A percentile compares a stretch with the other conserved stretches of the same genome.
Conservation (phyloP, 2,797 vertebrate species). For the Melanogrammus aeglefinus region DNA sequence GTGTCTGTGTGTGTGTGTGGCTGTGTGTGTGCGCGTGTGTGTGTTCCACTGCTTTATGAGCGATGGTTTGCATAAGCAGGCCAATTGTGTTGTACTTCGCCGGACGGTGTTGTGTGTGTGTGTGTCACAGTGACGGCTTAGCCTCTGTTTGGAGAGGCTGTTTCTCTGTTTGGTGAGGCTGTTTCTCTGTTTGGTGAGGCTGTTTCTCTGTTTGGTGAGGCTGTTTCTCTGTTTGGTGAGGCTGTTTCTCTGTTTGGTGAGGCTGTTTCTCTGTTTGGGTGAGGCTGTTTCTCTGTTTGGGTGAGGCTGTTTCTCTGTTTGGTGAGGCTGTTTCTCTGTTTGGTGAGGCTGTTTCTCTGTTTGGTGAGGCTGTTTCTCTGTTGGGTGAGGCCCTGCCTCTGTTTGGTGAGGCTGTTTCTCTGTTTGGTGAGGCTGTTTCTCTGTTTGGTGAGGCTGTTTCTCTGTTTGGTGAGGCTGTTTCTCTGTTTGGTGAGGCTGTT, state of each 20-base stretch:
- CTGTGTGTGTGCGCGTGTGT: not conserved
- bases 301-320: conserved; percentile 32
- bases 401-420: conserved; percentile 57
- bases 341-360: too few relatives aligned
- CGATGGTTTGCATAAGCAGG: conserved; percentile 54
- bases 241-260: conserved; percentile 61
- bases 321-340: too few relatives aligned
- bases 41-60: conserved; percentile 30
- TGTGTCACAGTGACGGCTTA: conserved; percentile 27
- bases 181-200: too few relatives aligned
- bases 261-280: conserved; percentile 48
- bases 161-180: too few relatives aligned
- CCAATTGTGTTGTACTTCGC: conserved; percentile 44
- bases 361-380: too few relatives aligned
- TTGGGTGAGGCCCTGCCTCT: conserved; percentile 51
- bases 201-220: too few relatives aligned
- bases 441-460: conserved; percentile 48
- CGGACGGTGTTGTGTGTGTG: conserved; percentile 43
- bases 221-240: conserved; percentile 9
- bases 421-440: conserved; percentile 11
- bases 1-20: not conserved
- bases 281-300: conserved; percentile 38
- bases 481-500: too few relatives aligned
- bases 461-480: too few relatives aligned
- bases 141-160: conserved; percentile 65